Evolutionary conservation across 2,797 vertebrate species (phyloP), one percentile per base, ranked within the genome.

Genomic region (Aphelocoma californica): DNA sequence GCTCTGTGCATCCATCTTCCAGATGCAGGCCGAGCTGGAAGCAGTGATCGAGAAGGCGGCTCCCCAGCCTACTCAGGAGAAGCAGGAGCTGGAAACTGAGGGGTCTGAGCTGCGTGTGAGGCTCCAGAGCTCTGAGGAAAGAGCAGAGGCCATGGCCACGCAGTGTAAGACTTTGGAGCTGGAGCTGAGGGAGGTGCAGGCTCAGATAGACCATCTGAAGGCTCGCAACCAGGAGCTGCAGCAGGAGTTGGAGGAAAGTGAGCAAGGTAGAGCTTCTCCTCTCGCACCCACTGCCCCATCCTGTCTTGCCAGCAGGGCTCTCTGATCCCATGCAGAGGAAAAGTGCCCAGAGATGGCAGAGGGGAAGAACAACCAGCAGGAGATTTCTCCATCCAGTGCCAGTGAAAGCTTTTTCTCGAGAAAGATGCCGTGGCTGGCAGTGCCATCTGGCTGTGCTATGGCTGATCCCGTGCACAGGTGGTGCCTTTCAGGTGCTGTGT

Each of bases 121-220:
- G 32, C 97, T 98, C 38, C 72, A 29, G 15, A 96, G 47, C 79
- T 56, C 87, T 4, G 90, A 98, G 86, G 88, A 72, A 57, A 97
- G 58, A 72, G 95, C 97, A n/a, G 82, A 95, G 58, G 72, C 86
- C 0, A 36, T 98, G 94, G 92, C 75, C 5, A n/a, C 70, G 1
- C 96, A 97, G 56, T 97, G 92, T 67, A 95, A 97, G 91, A 95
- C 96, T 56, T 90, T 97, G 85, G 93, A 96, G 78, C 91, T 96
- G 80, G 79, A 84, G 66, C 94, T 98, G 32, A 77, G 65, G 12
- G 60, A 38, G 4, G 80, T 58, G 2, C 94, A 97, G 77, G 64
- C 93, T 29, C 97, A 98, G 85, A 95, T 72, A 45, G 97, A 94
- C 36, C 62, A 38, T 47, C 58, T 96, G 40, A 92, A 64, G 34